Base-by-base conservation (phyloP, 1,140 invertebrate genomes). In the Pissodes strobi region DNA sequence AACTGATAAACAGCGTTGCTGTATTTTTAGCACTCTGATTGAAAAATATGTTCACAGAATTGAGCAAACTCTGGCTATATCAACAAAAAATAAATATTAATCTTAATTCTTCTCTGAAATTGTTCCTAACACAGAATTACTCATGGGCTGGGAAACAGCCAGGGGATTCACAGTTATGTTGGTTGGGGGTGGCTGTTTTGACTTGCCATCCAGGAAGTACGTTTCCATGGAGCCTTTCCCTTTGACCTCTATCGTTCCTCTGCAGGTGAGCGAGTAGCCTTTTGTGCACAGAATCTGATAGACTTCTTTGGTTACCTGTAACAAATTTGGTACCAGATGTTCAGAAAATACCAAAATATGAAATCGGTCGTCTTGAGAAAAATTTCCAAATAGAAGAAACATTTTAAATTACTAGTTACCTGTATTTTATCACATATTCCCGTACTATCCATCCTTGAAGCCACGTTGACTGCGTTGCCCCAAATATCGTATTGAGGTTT, bases 191-290 rank as follows among this genome's bases (percentile, higher is more conserved):
- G 69, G 12, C 9, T 6, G 34, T 21, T 58, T 71, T 66, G 9
- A 41, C 49, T 57, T 72, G 78, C 2, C 88, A 52, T 88, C 88
- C 41, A 94, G 82, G 76, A 95, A 94, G 79, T 92, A 95, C 0
- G 94, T 96, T n/a, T 91, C 85, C 94, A 97, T 96, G 39, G 92
- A 90, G 0, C 94, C 94, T 80, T 96, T 97, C 17, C 94, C 94
- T 79, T 97, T 97, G 1, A 97, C 93, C 68, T 93, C 87, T 15
- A 96, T 89, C 2, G 83, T 87, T 0, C 93, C 94, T 10, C 94
- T 83, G 75, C 90, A 92, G 1, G 85, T 86, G 6, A 94, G 81
- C 27, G 86, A 83, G 76, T 90, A 94, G 37, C 90, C 90, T 60
- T 88, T 87, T 1, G 82, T 73, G 57, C 85, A 78, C 9, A 95